Evolutionary conservation across 2,888 invertebrate species (phyloP), one percentile per base, ranked within the genome.

Genomic region (Ochropleura plecta): DNA sequence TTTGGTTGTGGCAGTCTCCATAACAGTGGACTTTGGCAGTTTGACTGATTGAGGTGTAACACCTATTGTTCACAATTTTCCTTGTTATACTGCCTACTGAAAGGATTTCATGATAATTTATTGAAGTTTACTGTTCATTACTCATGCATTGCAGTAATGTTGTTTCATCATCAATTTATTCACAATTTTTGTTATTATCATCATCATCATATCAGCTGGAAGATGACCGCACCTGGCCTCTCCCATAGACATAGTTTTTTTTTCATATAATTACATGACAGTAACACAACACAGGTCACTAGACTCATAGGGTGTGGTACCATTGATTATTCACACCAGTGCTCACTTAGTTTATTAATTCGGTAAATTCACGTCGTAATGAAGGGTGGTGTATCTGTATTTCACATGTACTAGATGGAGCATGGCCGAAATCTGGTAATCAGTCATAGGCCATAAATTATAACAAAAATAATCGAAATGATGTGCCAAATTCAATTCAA

Each of bases 231-330:
- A 79, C 40, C 49, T 66, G 79, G 42, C 9, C 30, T 62, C n/a
- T 55, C 20, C 12, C 40, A 14, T 46, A 55, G 9, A 16, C 55
- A 78, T 48, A 76, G 63, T 18, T 75, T 5, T 18, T 73, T 62
- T 20, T 51, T 51, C 12, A 30, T 2, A 30, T 64, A 67, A 59
- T 76, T 59, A 63, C 12, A 57, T 53, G 49, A 55, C 69, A 73
- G 60, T 62, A 46, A 44, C 30, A 30, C 30, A 70, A 70, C 62
- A 73, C 65, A 78, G 60, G 83, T 76, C 55, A 73, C 57, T 51
- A 82, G 55, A 49, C 20, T 70, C 42, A 70, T 68, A 73, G 86
- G 86, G 84, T 84, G 86, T 84, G 86, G 86, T 86, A 79, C 74
- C 73, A 84, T 80, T 77, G 74, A 84, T 86, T 76, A 80, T 79